Evolutionary conservation across 2,113 vertebrate genomes (phyloP).

Genomic region (Podilymbus podiceps): DNA sequence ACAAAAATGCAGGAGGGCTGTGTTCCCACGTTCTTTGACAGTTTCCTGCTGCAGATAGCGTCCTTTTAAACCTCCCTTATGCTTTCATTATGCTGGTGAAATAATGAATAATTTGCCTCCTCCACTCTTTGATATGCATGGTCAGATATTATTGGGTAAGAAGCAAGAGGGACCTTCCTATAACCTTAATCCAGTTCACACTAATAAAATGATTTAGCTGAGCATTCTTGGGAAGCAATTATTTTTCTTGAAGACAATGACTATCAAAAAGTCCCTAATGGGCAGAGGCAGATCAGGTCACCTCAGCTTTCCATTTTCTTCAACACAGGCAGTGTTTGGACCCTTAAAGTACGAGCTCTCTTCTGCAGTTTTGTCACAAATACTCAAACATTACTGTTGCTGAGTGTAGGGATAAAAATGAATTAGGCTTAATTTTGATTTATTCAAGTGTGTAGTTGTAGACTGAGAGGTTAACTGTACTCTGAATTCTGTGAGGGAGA

Average conservation of each 20-base stretch:
- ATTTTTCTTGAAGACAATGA: conserved; percentile 74
- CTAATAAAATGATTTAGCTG: conserved; percentile 75
- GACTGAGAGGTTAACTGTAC: conserved; percentile 16
- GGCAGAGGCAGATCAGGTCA: conserved; percentile 70
- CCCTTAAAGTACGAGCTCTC: conserved; percentile 5
- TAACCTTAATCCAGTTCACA: conserved; percentile 72
- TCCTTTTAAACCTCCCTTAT: conserved; percentile 80
- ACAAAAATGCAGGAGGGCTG: conserved; percentile 80
- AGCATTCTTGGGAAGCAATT: conserved; percentile 77
- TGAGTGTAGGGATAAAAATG: conserved; percentile 47
- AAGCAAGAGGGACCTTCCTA: conserved; percentile 71
- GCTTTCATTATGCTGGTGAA: conserved; percentile 73
- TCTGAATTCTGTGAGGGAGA: neutral
- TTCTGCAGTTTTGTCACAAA: conserved; percentile 55
- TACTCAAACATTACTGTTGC: conserved; percentile 34
- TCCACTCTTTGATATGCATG: conserved; percentile 76
- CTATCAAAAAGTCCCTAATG: conserved; percentile 70
- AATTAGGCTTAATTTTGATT: conserved; percentile 46
- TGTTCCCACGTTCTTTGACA: conserved; percentile 82
- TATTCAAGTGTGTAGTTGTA: neutral
- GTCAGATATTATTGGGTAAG: conserved; percentile 76
- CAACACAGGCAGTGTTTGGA: conserved; percentile 25
- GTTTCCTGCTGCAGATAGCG: conserved; percentile 76
- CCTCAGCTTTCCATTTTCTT: conserved; percentile 65
- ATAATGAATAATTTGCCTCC: conserved; percentile 78